Evolutionary conservation across 2,888 invertebrate species (phyloP).

Genomic region (Xanthia togata): DNA sequence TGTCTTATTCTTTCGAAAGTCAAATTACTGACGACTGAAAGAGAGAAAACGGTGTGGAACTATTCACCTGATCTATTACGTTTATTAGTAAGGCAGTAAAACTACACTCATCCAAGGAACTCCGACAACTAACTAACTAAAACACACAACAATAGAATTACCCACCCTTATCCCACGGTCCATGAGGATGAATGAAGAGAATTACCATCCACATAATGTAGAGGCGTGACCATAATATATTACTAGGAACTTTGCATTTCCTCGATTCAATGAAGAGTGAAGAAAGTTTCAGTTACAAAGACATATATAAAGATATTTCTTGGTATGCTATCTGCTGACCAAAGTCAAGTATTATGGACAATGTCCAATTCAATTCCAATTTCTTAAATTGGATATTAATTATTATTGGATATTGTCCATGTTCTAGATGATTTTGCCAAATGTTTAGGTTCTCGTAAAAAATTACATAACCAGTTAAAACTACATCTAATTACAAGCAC

Average conservation of each 20-base stretch:
- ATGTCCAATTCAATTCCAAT: not conserved
- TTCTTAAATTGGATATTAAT: too few relatives aligned
- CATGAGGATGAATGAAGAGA: slow-evolving; percentile 48
- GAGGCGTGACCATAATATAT: slow-evolving; percentile 53
- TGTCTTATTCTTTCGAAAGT: too few relatives aligned
- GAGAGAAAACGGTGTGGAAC: too few relatives aligned
- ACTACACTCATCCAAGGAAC: not conserved
- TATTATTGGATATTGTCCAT: too few relatives aligned
- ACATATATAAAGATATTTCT: slow-evolving; percentile 5
- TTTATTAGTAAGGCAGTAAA: too few relatives aligned
- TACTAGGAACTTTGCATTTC: slow-evolving; percentile 35
- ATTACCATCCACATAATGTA: slow-evolving; percentile 58
- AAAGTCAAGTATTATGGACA: not conserved
- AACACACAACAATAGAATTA: slow-evolving; percentile 43
- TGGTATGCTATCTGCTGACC: slow-evolving; percentile 9
- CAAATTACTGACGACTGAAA: too few relatives aligned
- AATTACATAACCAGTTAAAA: not conserved
- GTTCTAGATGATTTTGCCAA: not conserved
- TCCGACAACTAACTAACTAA: slow-evolving; percentile 1
- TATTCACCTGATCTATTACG: too few relatives aligned
- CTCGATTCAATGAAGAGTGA: slow-evolving; percentile 28
- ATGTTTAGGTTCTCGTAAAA: not conserved
- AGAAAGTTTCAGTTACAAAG: slow-evolving; percentile 16
- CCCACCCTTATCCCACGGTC: slow-evolving; percentile 28
- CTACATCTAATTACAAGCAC: not conserved